Base-by-base conservation (phyloP, 2,888 invertebrate species). In the Lapara coniferarum region DNA sequence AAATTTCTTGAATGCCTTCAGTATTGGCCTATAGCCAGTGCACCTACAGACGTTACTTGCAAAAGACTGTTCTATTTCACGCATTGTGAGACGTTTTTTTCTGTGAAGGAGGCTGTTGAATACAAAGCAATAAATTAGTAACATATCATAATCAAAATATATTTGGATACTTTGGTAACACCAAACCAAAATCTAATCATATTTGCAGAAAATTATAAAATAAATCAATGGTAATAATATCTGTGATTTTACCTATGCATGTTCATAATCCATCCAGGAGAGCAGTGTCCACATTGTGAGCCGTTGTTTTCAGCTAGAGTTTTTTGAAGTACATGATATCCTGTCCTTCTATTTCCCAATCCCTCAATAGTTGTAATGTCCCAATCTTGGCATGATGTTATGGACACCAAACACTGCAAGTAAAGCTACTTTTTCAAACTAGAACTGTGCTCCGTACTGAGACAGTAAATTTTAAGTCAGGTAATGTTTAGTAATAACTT, bases 41-140 rank as follows among this genome's bases (percentile, higher is more conserved):
- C 97, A 97, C 53, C 97, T 92, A 75, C 97, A 97, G 57, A 96
- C 93, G 75, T 96, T 96, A 53, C 96, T 95, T n/a, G 95, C 96
- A 75, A 97, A 96, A 0, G 95, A 94, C 73, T 96, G 94, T 83
- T 97, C 97, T 8, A 96, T 94, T 75, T 96, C 94, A 71, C 95
- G 85, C 94, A 94, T 95, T 0, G 95, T 95, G 37, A 94, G 77
- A 19, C 85, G 77, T 13, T 90, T 88, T 10, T 91, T 86, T n/a
- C 83, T 77, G 76, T 91, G 83, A 2, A 94, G 77, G 0, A 92
- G 77, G 46, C 94, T 95, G 75, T 49, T 16, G 1, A 19, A 66
- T 37, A 37, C 37, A 37, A 37, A 7, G 37, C 37, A 37, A 37
- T 8, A 37, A 37, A 37, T 37, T 37, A 37, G 37, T 37, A 37